Evolutionary conservation across 2,113 vertebrate genomes (phyloP).

Genomic region (Ranitomeya imitator): DNA sequence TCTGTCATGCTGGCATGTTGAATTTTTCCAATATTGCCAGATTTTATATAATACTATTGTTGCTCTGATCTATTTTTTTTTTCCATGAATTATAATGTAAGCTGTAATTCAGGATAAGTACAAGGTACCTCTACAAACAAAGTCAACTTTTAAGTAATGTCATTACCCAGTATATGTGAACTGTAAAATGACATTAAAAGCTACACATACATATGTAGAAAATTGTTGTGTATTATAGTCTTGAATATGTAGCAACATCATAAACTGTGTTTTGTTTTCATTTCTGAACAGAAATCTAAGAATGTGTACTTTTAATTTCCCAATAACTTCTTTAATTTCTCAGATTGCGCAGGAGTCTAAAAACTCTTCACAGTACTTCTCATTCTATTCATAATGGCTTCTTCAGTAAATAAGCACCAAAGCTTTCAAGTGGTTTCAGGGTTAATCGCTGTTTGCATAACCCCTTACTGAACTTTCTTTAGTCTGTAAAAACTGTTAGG

Average conservation of each 20-base stretch:
- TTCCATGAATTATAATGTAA: no score
- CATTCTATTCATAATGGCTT: conserved; percentile 61
- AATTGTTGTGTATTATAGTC: neutral
- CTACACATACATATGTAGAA: neutral
- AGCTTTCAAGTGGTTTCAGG: conserved; percentile 53
- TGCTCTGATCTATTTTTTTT: no score
- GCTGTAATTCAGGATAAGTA: no score
- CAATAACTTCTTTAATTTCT: neutral
- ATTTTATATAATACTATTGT: no score
- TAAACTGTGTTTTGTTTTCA: neutral
- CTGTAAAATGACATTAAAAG: no score
- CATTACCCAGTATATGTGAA: no score
- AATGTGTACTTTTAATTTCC: neutral
- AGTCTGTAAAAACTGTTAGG: conserved; percentile 72
- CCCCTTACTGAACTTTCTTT: conserved; percentile 74
- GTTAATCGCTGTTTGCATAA: conserved; percentile 76
- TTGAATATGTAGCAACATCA: neutral
- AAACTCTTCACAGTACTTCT: conserved; percentile 38
- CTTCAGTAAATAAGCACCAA: conserved; percentile 62
- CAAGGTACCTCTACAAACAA: no score
- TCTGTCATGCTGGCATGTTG: no score
- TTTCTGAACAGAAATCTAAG: conserved; percentile 1
- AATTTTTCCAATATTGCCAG: no score
- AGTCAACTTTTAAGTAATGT: no score
- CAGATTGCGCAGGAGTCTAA: neutral